These are phyloP conservation scores for Ecliptopera silaceata DNA, from an alignment of 2,888 invertebrate species.

Conservation along the genomic window DNA sequence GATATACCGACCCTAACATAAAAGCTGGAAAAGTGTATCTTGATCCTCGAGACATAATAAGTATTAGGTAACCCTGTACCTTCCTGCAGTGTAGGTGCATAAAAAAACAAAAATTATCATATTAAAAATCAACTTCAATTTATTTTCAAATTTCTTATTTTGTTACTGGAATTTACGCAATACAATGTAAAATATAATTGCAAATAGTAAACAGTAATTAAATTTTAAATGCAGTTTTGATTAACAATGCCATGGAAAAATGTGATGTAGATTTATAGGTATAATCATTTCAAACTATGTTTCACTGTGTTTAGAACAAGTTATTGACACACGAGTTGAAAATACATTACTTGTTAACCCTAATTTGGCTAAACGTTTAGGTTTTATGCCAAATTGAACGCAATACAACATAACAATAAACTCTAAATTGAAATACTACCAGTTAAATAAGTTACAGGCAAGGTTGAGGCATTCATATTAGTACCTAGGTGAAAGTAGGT, in stretches of 20 bases:
- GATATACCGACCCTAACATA: too few species aligned
- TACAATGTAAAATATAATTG: constrained; percentile 76
- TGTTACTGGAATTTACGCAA: constrained; percentile 78
- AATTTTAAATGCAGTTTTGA: constrained; percentile 76
- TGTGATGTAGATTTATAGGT: constrained; percentile 50
- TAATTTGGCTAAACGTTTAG: constrained; percentile 43
- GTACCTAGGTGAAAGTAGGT: neutral
- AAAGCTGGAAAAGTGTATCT: too few species aligned
- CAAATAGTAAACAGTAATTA: constrained; percentile 74
- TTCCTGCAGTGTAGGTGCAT: too few species aligned
- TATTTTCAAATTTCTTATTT: constrained; percentile 75
- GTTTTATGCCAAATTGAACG: constrained; percentile 53
- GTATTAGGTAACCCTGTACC: too few species aligned
- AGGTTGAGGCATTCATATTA: constrained; percentile 70
- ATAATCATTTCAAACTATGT: constrained; percentile 14
- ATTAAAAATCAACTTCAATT: constrained; percentile 80
- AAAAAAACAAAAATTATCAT: constrained; percentile 38
- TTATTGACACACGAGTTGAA: neutral
- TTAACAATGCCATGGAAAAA: constrained; percentile 77
- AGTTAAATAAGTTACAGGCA: constrained; percentile 65
- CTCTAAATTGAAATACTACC: constrained; percentile 58
- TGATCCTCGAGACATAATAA: too few species aligned
- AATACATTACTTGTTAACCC: neutral
- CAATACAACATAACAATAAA: constrained; percentile 53
- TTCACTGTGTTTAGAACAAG: constrained; percentile 36